phyloP scores from a whole-genome alignment of 2,797 vertebrate genomes.

The Takifugu ocellatus region DNA sequence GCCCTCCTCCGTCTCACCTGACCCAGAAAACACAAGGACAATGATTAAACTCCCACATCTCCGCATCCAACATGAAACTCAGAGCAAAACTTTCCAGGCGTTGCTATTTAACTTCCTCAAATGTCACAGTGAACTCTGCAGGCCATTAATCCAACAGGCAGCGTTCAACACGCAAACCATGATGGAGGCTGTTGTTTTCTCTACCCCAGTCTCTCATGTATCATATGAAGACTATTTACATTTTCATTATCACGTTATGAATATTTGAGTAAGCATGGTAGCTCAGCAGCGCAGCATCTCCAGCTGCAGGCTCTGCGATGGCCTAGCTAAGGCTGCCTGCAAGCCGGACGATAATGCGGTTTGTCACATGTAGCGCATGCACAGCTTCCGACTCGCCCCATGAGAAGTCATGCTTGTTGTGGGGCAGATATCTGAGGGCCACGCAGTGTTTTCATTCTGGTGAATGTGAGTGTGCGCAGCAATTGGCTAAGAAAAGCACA shows the following conservation, averaged over 20 bases:
- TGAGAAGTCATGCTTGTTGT: constrained; percentile 76
- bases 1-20: constrained; percentile 64
- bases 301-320: constrained; percentile 70
- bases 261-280: constrained; percentile 77
- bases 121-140: constrained; percentile 25
- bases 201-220: constrained; percentile 52
- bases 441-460: constrained; percentile 50
- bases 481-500: constrained; percentile 73
- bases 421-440: constrained; percentile 76
- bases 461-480: constrained; percentile 49
- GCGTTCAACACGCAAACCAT: constrained; percentile 31
- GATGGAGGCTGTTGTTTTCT: constrained; percentile 53
- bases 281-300: constrained; percentile 65
- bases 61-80: too few species aligned
- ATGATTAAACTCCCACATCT: constrained; percentile 10
- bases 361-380: constrained; percentile 79
- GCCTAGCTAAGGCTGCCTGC: constrained; percentile 71
- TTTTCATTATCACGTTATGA: constrained; percentile 72
- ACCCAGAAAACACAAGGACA: constrained; percentile 42
- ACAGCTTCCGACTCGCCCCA: constrained; percentile 69
- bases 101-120: constrained; percentile 21
- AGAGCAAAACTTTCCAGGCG: constrained; percentile 22
- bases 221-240: constrained; percentile 70
- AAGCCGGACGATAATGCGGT: constrained; percentile 72
- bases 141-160: constrained; percentile 45